A percentile compares a stretch with the other conserved stretches of the same genome.
Conservation (phyloP, 2,797 vertebrate species). For the Propithecus perrieri region DNA sequence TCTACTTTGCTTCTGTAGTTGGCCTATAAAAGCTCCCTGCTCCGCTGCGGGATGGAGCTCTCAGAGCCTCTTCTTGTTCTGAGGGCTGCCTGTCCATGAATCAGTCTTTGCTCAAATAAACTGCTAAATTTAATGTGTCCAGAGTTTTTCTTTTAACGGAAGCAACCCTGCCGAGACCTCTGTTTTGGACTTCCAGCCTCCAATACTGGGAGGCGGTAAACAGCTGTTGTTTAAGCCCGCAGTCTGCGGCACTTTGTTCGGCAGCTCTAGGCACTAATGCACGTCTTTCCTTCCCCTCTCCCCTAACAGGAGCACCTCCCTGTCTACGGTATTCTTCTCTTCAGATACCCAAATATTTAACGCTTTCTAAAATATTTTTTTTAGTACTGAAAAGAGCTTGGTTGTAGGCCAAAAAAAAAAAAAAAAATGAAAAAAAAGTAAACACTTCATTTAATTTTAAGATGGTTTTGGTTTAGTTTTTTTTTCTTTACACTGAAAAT, state of each 20-base stretch:
- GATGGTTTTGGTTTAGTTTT: neutral
- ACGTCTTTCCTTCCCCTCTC: fast-evolving
- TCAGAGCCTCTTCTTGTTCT: neutral
- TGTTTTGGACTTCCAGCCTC: neutral
- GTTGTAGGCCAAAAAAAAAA: neutral
- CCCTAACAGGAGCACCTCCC: neutral
- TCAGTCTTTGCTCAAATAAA: neutral
- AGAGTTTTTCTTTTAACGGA: neutral
- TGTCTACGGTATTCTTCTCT: neutral
- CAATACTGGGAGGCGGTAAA: neutral
- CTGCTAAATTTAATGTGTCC: neutral
- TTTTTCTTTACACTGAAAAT: neutral
- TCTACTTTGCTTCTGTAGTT: neutral
- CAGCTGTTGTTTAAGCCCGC: neutral
- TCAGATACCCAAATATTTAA: neutral
- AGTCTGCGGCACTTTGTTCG: fast-evolving
- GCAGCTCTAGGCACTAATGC: fast-evolving
- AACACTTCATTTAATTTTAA: neutral
- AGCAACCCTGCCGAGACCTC: neutral
- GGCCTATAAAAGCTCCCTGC: neutral
- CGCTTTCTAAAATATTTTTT: neutral
- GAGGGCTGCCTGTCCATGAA: neutral
- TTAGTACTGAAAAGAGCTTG: neutral
- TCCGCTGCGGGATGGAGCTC: neutral
- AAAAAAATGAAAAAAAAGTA: neutral